Evolutionary conservation across 2,113 vertebrate species (phyloP).

Genomic region (Phyllostomus hastatus): DNA sequence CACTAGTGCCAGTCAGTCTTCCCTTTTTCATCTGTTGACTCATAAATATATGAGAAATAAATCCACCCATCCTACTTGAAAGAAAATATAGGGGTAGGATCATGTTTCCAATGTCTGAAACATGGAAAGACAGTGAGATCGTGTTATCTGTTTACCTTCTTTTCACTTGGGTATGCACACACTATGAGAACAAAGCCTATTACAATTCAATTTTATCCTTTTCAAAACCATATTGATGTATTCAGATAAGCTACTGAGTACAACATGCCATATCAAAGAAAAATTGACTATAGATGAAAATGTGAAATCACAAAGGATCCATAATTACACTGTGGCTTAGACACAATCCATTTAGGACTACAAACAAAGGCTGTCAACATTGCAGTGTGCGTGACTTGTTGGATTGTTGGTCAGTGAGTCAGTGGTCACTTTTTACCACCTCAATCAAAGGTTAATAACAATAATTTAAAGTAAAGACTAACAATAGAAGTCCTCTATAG

Average conservation of each 20-base stretch:
- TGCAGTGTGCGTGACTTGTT: neutral
- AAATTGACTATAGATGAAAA: constrained; percentile 42
- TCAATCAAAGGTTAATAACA: constrained; percentile 48
- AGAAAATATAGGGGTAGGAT: neutral
- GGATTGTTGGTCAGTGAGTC: constrained; percentile 32
- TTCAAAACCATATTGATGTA: constrained; percentile 48
- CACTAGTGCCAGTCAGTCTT: neutral
- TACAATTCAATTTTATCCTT: constrained; percentile 53
- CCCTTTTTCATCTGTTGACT: constrained; percentile 23
- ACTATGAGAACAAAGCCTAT: neutral
- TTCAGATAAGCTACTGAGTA: constrained; percentile 36
- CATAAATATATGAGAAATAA: constrained; percentile 58
- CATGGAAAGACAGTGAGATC: neutral
- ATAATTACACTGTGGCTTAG: constrained; percentile 45
- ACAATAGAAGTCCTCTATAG: neutral
- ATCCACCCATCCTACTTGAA: constrained; percentile 11
- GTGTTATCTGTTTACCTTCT: neutral
- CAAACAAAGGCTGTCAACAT: constrained; percentile 22
- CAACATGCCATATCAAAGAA: constrained; percentile 50
- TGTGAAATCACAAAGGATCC: constrained; percentile 40
- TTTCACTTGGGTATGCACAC: neutral
- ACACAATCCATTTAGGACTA: constrained; percentile 15
- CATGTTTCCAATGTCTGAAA: neutral
- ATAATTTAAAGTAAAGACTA: constrained; percentile 45
- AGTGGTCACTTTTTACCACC: constrained; percentile 31